Conservation (phyloP, 2,113 vertebrate species). For the Macrotus californicus region DNA sequence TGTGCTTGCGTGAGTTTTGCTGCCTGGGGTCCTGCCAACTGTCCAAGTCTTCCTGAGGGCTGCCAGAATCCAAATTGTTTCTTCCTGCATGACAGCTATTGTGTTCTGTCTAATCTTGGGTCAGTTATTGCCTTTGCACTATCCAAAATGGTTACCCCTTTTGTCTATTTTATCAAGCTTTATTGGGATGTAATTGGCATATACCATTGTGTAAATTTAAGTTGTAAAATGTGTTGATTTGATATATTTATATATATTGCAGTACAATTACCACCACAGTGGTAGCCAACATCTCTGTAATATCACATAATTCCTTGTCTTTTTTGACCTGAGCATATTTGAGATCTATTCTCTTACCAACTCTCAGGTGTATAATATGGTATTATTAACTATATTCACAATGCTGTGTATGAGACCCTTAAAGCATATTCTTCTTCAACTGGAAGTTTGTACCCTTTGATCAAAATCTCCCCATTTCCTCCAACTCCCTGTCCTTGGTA, state of each 20-base stretch:
- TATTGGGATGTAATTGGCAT: background rate
- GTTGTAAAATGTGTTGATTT: background rate
- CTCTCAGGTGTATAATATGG: background rate
- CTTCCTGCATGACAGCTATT: background rate
- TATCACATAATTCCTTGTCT: background rate
- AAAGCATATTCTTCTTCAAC: background rate
- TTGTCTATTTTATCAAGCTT: background rate
- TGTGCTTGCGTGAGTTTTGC: background rate
- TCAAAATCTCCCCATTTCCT: background rate
- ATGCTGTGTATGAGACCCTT: background rate
- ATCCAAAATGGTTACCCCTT: background rate
- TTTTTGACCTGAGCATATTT: background rate
- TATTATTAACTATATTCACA: background rate
- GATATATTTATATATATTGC: background rate
- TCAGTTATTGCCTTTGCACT: background rate
- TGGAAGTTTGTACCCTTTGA: background rate
- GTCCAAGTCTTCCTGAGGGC: background rate
- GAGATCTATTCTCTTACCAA: background rate
- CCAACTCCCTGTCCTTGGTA: background rate
- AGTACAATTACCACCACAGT: background rate
- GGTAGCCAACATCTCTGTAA: background rate
- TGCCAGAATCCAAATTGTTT: background rate
- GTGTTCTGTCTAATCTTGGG: background rate
- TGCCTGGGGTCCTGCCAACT: background rate
- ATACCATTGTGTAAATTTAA: background rate